Percentiles rank a stretch among this genome's conserved stretches.
Evolutionary conservation across 2,888 invertebrate genomes (phyloP).

Genomic region (Lasioglossum lativentre): DNA sequence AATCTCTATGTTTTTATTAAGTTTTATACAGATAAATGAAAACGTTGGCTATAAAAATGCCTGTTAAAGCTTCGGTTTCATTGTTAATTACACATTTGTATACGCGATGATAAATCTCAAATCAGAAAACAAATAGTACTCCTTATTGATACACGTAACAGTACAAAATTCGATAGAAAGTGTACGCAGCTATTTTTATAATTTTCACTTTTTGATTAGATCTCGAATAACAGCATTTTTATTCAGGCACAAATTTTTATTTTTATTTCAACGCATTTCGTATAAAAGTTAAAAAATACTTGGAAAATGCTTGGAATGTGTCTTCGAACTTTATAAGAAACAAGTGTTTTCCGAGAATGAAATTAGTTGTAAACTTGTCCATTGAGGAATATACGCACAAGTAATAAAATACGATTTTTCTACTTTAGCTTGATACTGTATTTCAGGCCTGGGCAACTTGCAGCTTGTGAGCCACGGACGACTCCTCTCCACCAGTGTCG

Average conservation of each 20-base stretch:
- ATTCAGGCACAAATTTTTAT: slow-evolving; percentile 31
- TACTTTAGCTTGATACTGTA: not conserved
- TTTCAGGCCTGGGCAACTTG: no score
- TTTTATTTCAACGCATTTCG: not conserved
- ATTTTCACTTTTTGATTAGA: slow-evolving; percentile 23
- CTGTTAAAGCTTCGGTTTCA: not conserved
- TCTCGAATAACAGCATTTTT: not conserved
- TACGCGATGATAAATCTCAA: not conserved
- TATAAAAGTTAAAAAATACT: not conserved
- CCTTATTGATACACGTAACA: not conserved
- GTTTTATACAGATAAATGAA: no score
- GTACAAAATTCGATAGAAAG: slow-evolving; percentile 13
- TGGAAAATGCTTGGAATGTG: not conserved
- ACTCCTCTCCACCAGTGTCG: no score
- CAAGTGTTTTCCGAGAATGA: not conserved
- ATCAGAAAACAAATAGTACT: not conserved
- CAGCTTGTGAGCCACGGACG: no score
- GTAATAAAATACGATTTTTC: not conserved
- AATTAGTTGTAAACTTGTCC: not conserved
- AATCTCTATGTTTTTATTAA: no score
- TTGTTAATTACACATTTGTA: not conserved
- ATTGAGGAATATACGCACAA: not conserved
- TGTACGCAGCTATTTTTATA: not conserved
- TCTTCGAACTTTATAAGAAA: no score
- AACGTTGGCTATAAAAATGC: not conserved